Evolutionary conservation across 2,888 invertebrate species (phyloP).

Genomic region (Hybos culiciformis): DNA sequence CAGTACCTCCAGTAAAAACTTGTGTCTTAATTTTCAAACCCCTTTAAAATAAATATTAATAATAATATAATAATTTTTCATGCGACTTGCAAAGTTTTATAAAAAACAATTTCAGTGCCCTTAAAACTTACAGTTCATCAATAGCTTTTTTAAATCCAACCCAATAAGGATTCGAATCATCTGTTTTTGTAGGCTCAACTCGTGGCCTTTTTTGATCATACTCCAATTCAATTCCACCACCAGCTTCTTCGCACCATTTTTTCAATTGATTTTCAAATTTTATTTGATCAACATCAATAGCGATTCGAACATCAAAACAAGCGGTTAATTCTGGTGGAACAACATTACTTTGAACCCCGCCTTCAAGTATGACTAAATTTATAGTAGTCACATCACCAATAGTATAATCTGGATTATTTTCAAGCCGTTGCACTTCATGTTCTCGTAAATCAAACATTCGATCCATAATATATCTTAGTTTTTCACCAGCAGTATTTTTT

Average conservation of each 20-base stretch:
- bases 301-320: conserved; percentile 50
- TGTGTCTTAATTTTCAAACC: conserved; percentile 51
- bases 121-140: conserved; percentile 42
- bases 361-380: conserved; percentile 54
- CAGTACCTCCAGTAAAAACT: conserved; percentile 84
- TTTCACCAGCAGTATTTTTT: conserved; percentile 58
- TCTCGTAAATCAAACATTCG: conserved; percentile 51
- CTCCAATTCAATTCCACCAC: conserved; percentile 52
- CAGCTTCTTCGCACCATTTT: conserved; percentile 53
- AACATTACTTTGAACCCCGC: conserved; percentile 72
- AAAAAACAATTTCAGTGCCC: not conserved
- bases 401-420: conserved; percentile 36
- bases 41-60: conserved; percentile 35
- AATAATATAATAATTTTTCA: too few relatives aligned
- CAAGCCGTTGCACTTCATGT: conserved; percentile 42
- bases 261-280: conserved; percentile 45
- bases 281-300: conserved; percentile 41
- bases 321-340: conserved; percentile 56
- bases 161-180: conserved; percentile 57
- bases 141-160: conserved; percentile 50
- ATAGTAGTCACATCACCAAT: conserved; percentile 62
- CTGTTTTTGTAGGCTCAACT: conserved; percentile 47
- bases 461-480: conserved; percentile 48
- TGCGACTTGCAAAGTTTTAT: too few relatives aligned
- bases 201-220: conserved; percentile 51